These are phyloP conservation scores for Sebastolobus alascanus DNA, from an alignment of 2,797 vertebrate species.

Conservation along the genomic window DNA sequence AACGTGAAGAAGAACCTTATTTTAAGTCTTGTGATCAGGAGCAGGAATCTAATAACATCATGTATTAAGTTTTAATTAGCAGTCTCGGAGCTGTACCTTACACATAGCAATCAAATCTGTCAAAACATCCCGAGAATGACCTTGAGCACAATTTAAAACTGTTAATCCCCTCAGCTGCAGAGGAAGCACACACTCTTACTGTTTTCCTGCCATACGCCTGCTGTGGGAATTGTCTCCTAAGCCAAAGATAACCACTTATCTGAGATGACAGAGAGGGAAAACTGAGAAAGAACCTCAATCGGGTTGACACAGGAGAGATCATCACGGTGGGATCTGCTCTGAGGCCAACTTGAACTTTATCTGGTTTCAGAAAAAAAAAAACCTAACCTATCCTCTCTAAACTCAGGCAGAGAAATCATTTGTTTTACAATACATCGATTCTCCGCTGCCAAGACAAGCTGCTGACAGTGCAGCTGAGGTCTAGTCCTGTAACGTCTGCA, in stretches of 20 bases:
- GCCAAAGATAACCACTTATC: constrained; percentile 47
- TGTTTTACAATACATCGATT: constrained; percentile 54
- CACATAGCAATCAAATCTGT: background rate
- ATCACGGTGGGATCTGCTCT: constrained; percentile 7
- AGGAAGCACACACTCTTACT: background rate
- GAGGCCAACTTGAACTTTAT: constrained; percentile 22
- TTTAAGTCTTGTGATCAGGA: too few relatives aligned
- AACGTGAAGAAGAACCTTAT: too few relatives aligned
- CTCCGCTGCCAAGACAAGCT: constrained; percentile 51
- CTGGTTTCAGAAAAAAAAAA: constrained; percentile 23
- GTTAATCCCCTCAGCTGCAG: constrained; percentile 17
- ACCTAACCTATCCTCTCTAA: constrained; percentile 3
- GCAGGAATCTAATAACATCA: background rate
- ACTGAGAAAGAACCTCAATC: background rate
- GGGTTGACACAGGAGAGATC: constrained; percentile 15
- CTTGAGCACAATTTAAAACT: constrained; percentile 1
- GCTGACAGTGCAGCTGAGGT: constrained; percentile 71
- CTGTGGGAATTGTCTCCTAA: constrained; percentile 26
- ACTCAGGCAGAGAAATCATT: constrained; percentile 30
- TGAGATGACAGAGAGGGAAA: constrained; percentile 16
- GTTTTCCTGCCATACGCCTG: constrained; percentile 7
- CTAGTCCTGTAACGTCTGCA: constrained; percentile 42
- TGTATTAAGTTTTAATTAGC: background rate
- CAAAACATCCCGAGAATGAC: background rate
- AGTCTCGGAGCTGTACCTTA: background rate